Conservation (phyloP, 2,888 invertebrate genomes). For the Coelopa pilipes region DNA sequence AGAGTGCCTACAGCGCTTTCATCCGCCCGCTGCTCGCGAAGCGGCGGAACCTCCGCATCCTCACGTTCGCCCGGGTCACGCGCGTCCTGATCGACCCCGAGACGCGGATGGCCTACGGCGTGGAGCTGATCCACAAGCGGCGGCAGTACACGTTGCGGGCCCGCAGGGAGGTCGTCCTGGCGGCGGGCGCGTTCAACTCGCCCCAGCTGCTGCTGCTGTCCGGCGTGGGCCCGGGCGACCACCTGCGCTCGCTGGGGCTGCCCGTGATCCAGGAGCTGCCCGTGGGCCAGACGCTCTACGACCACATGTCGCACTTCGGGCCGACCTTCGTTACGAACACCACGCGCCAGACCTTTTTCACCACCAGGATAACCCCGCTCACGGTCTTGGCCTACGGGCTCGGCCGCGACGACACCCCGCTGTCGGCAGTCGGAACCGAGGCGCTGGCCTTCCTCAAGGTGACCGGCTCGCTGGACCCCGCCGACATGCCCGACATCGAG, state of each 20-base stretch:
- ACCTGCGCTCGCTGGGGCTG: conserved; percentile 55
- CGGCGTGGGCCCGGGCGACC: conserved; percentile 61
- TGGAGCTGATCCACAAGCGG: conserved; percentile 35
- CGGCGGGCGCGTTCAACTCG: conserved; percentile 55
- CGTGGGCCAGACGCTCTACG: conserved; percentile 83
- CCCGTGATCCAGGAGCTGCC: conserved; percentile 57
- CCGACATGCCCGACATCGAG: conserved; percentile 74
- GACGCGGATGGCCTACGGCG: conserved; percentile 46
- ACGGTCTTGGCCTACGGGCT: neutral
- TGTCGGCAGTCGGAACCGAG: conserved; percentile 68
- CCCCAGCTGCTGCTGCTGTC: conserved; percentile 54
- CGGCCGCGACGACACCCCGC: neutral
- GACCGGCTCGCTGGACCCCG: conserved; percentile 58
- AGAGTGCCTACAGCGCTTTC: conserved; percentile 71
- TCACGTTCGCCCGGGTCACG: neutral
- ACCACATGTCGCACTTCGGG: conserved; percentile 68
- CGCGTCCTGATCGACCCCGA: neutral
- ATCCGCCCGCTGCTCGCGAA: conserved; percentile 55
- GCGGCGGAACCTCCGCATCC: conserved; percentile 52
- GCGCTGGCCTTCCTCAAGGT: conserved; percentile 74
- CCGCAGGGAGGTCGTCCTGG: conserved; percentile 51
- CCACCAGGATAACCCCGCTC: neutral
- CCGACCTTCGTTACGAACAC: neutral
- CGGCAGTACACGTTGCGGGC: conserved; percentile 41
- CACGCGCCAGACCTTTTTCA: neutral